Percentiles rank a stretch among this genome's conserved stretches.
These are phyloP conservation scores for Aythya fuligula DNA, from an alignment of 2,797 vertebrate genomes.

Conservation along the genomic window DNA sequence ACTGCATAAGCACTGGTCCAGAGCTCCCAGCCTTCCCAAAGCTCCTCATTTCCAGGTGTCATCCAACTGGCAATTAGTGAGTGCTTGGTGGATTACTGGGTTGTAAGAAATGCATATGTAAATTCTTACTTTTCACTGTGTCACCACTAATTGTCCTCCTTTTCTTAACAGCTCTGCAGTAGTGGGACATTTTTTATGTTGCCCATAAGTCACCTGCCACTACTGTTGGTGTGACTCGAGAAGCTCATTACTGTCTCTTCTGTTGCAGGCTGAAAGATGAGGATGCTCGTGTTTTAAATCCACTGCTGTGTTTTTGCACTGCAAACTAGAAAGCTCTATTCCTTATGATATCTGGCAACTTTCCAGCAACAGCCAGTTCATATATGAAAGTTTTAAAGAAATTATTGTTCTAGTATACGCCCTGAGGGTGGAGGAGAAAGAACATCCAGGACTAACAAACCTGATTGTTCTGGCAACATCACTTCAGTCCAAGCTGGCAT, in stretches of 20 bases:
- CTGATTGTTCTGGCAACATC: slow-evolving; percentile 78
- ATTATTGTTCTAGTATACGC: slow-evolving; percentile 79
- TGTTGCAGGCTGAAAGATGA: not conserved
- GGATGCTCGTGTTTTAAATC: slow-evolving; percentile 15
- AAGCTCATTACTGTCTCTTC: not conserved
- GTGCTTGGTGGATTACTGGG: not conserved
- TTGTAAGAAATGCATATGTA: not conserved
- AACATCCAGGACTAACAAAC: slow-evolving; percentile 83
- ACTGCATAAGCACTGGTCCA: not conserved
- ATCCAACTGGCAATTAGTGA: slow-evolving; percentile 58
- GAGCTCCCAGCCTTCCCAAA: slow-evolving; percentile 22
- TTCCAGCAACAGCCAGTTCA: slow-evolving; percentile 67
- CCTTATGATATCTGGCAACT: slow-evolving; percentile 62
- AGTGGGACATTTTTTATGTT: not conserved
- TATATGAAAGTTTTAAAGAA: slow-evolving; percentile 80
- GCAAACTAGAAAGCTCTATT: slow-evolving; percentile 56
- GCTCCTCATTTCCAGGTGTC: slow-evolving; percentile 51
- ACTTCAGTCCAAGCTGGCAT: slow-evolving; percentile 66
- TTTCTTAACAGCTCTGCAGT: not conserved
- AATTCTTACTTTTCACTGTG: not conserved
- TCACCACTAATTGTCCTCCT: not conserved
- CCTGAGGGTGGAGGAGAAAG: slow-evolving; percentile 77
- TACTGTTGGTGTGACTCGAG: not conserved
- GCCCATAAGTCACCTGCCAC: not conserved
- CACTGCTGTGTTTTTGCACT: slow-evolving; percentile 42